Conservation (phyloP, 2,113 vertebrate species). For the Chiloscyllium plagiosum region DNA sequence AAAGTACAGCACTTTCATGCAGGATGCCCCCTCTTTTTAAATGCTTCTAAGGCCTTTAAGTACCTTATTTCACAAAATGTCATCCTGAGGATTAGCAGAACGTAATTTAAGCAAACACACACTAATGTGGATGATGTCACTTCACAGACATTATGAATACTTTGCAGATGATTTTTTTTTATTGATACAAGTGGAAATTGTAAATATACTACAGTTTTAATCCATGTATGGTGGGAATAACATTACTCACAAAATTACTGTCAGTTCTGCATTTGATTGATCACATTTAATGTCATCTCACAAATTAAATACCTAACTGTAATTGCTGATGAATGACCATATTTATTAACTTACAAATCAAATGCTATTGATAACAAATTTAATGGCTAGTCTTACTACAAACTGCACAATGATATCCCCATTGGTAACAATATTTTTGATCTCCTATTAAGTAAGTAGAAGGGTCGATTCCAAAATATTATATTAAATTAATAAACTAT, state of each 20-base stretch:
- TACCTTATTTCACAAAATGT: neutral
- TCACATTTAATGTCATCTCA: slow-evolving; percentile 13
- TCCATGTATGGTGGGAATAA: neutral
- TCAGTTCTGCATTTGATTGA: slow-evolving; percentile 12
- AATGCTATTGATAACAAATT: slow-evolving; percentile 5
- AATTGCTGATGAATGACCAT: slow-evolving; percentile 12
- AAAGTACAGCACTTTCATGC: neutral
- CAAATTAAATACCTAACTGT: slow-evolving; percentile 18
- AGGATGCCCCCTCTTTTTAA: neutral
- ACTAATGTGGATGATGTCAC: neutral
- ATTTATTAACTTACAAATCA: slow-evolving; percentile 19
- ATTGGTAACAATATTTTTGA: neutral
- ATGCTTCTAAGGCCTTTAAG: neutral
- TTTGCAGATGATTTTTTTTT: slow-evolving; percentile 18
- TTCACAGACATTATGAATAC: slow-evolving; percentile 21
- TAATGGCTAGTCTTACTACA: neutral
- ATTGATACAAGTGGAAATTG: neutral
- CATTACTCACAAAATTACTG: slow-evolving; percentile 24
- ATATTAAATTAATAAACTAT: neutral
- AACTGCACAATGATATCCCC: neutral
- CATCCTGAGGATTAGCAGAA: neutral
- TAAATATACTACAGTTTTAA: neutral
- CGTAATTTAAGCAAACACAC: neutral
- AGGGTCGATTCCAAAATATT: neutral
- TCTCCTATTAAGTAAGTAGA: neutral